Base-by-base conservation (phyloP, 2,888 invertebrate species). In the Yponomeuta malinellus region DNA sequence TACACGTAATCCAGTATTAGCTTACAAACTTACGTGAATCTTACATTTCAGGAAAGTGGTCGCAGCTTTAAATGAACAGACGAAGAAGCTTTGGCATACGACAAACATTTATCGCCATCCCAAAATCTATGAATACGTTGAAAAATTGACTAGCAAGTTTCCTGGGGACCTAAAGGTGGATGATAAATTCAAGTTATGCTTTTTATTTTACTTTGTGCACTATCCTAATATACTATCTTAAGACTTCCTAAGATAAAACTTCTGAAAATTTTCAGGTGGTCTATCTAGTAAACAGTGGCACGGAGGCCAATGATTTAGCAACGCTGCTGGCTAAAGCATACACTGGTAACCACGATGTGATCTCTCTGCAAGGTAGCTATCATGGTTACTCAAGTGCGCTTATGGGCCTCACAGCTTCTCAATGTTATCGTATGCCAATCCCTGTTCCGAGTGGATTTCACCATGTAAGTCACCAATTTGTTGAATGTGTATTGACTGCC, bases 281-380 rank as follows among this genome's bases (percentile, higher is more conserved):
- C 2, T 98, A 98, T 82, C 95, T 99, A 78, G 97, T 98, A 1
- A 99, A 99, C 87, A 99, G 98, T 79, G 99, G 99, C 0, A 97
- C 98, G 6, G 99, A 99, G 88, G 99, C 99, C 0, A 99, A 99
- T 81, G 99, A 99, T 83, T 90, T 99, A 72, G 99, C 99, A 0
- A 93, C 97, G 75, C 83, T 98, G 48, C 93, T 99, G 86, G 96
- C 98, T 0, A 94, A 98, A 77, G 86, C 97, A 0, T 95, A 98
- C 82, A 98, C 99, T 0, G 95, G 96, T 1, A 95, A 96, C 79
- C 95, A 94, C 78, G 98, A 98, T 76, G 93, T 98, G 29, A 89
- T 99, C 52, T 96, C 98, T 0, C 91, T 99, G 70, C 95, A 96
- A 78, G 98, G 98, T 88, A 94, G 95, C 73, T 99, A 99, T 86